These are phyloP conservation scores for Sarcophaga carnaria DNA, from an alignment of 2,888 invertebrate genomes.

Conservation along the genomic window DNA sequence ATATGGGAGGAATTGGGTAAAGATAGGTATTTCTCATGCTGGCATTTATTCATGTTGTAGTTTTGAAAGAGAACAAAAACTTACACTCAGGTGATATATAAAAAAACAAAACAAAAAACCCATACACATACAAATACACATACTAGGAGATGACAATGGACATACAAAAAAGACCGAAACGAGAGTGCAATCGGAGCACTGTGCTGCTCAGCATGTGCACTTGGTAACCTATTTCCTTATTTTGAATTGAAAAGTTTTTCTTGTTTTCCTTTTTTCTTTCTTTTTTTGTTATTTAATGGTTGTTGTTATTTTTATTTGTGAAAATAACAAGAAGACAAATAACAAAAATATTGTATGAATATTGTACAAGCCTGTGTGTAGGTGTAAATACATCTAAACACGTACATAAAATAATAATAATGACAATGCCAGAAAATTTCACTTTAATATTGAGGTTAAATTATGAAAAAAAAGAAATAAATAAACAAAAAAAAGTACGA, in stretches of 20 bases:
- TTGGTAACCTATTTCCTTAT: slow-evolving; percentile 68
- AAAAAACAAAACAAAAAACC: slow-evolving; percentile 34
- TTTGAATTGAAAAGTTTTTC: slow-evolving; percentile 57
- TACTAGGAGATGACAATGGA: slow-evolving; percentile 49
- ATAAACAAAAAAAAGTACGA: slow-evolving; percentile 25
- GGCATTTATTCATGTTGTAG: slow-evolving; percentile 31
- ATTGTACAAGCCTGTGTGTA: not conserved
- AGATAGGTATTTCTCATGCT: slow-evolving; percentile 16
- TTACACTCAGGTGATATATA: not conserved
- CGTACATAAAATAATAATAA: not conserved
- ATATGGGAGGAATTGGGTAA: not conserved
- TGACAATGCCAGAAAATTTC: slow-evolving; percentile 52
- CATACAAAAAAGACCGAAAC: not conserved
- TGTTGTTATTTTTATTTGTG: slow-evolving; percentile 52
- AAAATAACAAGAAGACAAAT: slow-evolving; percentile 46
- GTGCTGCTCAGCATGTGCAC: slow-evolving; percentile 62
- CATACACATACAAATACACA: slow-evolving; percentile 29
- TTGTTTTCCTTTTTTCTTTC: slow-evolving; percentile 8
- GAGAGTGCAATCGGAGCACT: not conserved
- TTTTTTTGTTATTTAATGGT: slow-evolving; percentile 29
- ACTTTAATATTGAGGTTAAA: slow-evolving; percentile 44
- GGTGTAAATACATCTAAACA: slow-evolving; percentile 9
- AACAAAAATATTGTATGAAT: slow-evolving; percentile 35
- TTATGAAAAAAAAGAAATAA: slow-evolving; percentile 17
- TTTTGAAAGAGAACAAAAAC: slow-evolving; percentile 28